Evolutionary conservation across 1,140 invertebrate genomes (phyloP), one percentile per base, ranked within the genome.

Genomic region (Drosophila tristis): DNA sequence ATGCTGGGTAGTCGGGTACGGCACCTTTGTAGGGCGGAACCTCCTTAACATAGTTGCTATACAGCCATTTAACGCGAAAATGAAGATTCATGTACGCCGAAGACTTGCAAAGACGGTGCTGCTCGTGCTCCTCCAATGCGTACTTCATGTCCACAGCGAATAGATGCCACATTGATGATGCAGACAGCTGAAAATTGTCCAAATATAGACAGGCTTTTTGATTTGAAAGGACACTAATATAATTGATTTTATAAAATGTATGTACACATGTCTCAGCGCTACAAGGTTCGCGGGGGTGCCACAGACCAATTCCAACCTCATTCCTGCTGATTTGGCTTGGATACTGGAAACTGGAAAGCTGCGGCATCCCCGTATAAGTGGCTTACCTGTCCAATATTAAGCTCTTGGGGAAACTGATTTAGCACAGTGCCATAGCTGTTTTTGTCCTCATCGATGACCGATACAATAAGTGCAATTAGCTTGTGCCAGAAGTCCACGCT

Each of bases 51-150:
- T 99, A 99, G 91, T 99, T 99, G 76, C 97, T 98, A 92, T 99
- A 98, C 55, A 99, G 94, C 97, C 98, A 99, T 94, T 99, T 99
- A 9, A 99, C 97, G 84, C 94, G 82, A 93, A 99, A 99, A 93
- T 99, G 99, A 7, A 99, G 94, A 93, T 99, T 99, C 98, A 99
- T 99, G 92, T 99, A 99, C 51, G 97, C 98, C 43, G 98, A 98
- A 87, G 98, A 99, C 93, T 98, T 99, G 94, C 98, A 99, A 2
- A 97, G 94, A 58, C 98, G 94, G 90, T 98, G 97, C 84, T 98
- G 96, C 92, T 99, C 98, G 92, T 99, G 99, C 92, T 99, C 99
- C 93, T 99, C 98, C 31, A 99, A 93, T 5, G 98, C 98, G 92
- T 99, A 98, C 92, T 99, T 99, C 95, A 99, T 97, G 92, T 99